phyloP scores from a whole-genome alignment of 2,888 invertebrate genomes.

The Keiferia lycopersicella region DNA sequence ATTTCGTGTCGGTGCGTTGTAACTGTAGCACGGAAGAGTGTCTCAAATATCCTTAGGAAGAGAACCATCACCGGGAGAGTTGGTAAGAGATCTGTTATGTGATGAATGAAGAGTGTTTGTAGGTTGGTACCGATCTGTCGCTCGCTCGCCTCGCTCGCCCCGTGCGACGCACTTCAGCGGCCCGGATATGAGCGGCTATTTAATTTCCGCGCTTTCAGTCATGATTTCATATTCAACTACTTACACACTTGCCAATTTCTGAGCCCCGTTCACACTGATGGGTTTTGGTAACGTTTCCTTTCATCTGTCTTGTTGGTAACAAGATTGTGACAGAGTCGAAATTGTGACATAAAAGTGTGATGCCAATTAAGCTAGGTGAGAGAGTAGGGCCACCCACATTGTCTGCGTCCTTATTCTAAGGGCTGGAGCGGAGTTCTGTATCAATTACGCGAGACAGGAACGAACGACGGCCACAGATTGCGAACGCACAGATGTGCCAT shows the following conservation, averaged over 20 bases:
- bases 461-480: conserved; percentile 24
- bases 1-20: conserved; percentile 15
- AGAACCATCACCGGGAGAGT: neutral
- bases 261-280: conserved; percentile 32
- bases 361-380: conserved; percentile 18
- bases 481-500: conserved; percentile 19
- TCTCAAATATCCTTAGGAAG: neutral
- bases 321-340: conserved; percentile 5
- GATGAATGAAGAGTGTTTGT: neutral
- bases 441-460: conserved; percentile 31
- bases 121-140: neutral
- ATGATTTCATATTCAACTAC: conserved; percentile 63
- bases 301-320: conserved; percentile 13
- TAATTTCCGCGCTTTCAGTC: conserved; percentile 76
- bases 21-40: neutral
- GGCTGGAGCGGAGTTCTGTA: conserved; percentile 25
- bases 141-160: neutral
- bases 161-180: conserved; percentile 53
- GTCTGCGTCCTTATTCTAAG: conserved; percentile 13
- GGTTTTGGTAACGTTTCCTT: conserved; percentile 13
- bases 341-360: conserved; percentile 18
- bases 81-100: neutral
- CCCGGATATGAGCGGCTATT: conserved; percentile 76
- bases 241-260: conserved; percentile 52
- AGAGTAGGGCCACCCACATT: conserved; percentile 23